Base-by-base conservation (phyloP, 2,113 vertebrate genomes). In the Catharus minimus region DNA sequence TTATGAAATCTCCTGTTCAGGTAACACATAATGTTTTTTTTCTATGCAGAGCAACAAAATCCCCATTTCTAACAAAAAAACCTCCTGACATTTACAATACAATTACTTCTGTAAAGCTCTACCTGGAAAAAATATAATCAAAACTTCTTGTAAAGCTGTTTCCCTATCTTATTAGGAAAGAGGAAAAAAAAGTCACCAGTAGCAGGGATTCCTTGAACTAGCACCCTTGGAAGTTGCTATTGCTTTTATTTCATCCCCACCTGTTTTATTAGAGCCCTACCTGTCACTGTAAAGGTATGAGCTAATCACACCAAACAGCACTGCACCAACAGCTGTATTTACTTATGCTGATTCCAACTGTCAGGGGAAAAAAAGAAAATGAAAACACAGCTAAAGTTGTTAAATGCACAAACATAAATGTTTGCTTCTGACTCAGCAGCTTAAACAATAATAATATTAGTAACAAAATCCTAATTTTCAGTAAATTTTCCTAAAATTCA, bases 341-440 rank as follows among this genome's bases (percentile, higher is more conserved):
- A 77, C 60, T 56, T 58, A 58, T 0, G 0, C 7, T 28, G 52
- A 71, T 86, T 96, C 90, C 84, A 96, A 8, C 77, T 89, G 78
- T 91, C 85, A 53, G 55, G 39, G 72, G 19, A 12, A 11, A 82
- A 82, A 67, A 46, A 7, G 13, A 69, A n/a, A 93, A 94, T 53
- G 69, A 95, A 96, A 96, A 82, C 64, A 65, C 49, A 95, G 62
- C 71, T 92, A 93, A 95, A 89, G 69, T 9, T 90, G 56, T 91
- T 95, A 95, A 96, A 94, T 73, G 77, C 81, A 92, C 79, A 94
- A 96, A 77, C 72, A 89, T 32, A 95, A 84, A 56, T 23, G 68
- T 89, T 93, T 92, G 86, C 73, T 92, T 89, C 93, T 91, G 86
- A 96, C 39, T 88, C 86, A 91, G 89, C 73, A 97, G 22, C 89